Evolutionary conservation across 37 sponge, comb jelly and placozoan genomes (phyloP).

Genomic region (Haliclona indistincta): DNA sequence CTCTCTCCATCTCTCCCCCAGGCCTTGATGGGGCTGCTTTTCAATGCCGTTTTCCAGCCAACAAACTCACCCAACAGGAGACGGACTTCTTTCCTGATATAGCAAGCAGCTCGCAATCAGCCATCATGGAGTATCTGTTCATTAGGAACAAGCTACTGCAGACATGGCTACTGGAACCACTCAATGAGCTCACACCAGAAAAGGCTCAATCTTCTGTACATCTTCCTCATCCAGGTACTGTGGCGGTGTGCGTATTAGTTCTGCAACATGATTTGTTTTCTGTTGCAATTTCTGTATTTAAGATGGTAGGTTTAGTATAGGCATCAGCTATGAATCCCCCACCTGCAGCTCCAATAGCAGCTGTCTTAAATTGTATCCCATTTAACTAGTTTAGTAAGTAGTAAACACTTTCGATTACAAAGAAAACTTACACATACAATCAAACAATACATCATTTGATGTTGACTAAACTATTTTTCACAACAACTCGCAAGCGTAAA

Average conservation of each 20-base stretch:
- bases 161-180: conserved; percentile 84
- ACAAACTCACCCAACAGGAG: conserved; percentile 88
- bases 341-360: too few species aligned
- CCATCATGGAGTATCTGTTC: conserved; percentile 81
- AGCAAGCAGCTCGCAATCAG: conserved; percentile 60
- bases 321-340: too few species aligned
- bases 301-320: too few species aligned
- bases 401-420: too few species aligned
- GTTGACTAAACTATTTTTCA: too few species aligned
- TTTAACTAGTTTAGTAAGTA: too few species aligned
- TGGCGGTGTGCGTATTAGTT: background rate
- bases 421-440: too few species aligned
- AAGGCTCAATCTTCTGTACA: conserved; percentile 69
- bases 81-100: conserved; percentile 83
- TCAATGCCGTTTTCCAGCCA: conserved; percentile 85
- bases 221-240: conserved; percentile 72
- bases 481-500: too few species aligned
- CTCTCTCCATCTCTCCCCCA: conserved; percentile 4
- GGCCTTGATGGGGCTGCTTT: conserved; percentile 93
- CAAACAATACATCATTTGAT: too few species aligned
- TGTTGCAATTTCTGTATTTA: too few species aligned
- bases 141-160: conserved; percentile 90
- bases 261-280: too few species aligned
- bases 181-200: conserved; percentile 79
- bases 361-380: too few species aligned